Evolutionary conservation across 2,888 invertebrate species (phyloP), one percentile per base, ranked within the genome.

Genomic region (Lumbricus terrestris): DNA sequence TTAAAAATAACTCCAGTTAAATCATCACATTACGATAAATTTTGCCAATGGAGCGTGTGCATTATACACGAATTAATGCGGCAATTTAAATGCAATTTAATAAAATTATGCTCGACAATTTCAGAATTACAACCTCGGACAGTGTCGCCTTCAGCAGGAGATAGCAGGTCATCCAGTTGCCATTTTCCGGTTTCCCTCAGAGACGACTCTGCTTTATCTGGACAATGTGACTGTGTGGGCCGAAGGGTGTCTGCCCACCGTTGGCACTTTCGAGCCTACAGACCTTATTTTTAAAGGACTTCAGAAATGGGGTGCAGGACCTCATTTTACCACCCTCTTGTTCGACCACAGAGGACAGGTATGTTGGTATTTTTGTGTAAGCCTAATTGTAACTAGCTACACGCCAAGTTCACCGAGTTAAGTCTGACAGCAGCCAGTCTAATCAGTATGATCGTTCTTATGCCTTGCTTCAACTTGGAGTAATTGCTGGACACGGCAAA

Each of bases 251-350:
- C 69, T 69, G n/a, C n/a, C 69, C 69, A n/a, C 69, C 69, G 13
- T n/a, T 69, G 69, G n/a, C 29, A 6, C 69, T 16, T 11, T n/a
- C n/a, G 69, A 69, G n/a, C 69, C 69, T 69, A 69, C 69, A 29
- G 69, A 69, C 69, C 69, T 69, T n/a, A 69, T 69, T n/a, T 69
- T 29, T 8, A 69, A n/a, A n/a, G 69, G 69, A 11, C 69, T 69
- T 69, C 69, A 69, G 69, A 69, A 69, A 69, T 69, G 69, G 69
- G 69, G 69, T 69, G 69, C 69, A 69, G 69, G 69, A n/a, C 69
- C 69, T 69, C 69, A 69, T 6, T 69, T 69, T n/a, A 69, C 69
- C 69, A 69, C 69, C 69, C 69, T 69, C n/a, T 69, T 69, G 29
- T 69, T 69, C 69, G n/a, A n/a, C n/a, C 69, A 69, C 29, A 29